Evolutionary conservation across 2,113 vertebrate genomes (phyloP), one percentile per base, ranked within the genome.

Genomic region (Electrona antarctica): DNA sequence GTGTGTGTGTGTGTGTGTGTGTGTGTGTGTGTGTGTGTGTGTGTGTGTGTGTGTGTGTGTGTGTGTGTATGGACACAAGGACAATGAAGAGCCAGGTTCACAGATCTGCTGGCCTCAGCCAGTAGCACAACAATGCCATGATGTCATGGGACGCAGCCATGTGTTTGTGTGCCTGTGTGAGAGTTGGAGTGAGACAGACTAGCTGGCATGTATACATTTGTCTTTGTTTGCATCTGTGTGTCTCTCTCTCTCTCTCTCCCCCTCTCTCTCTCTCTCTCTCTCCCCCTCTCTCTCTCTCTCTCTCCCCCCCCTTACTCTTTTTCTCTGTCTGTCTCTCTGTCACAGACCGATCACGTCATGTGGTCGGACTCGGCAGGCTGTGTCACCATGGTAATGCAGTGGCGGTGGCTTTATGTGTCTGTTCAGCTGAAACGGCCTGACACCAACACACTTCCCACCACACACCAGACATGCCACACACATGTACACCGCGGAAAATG

Each of bases 91-190:
- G 69, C 66, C 45, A 65, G 64, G 71, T 74, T 69, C 60, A 66
- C 57, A 79, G 73, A 80, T 80, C 60, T 82, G 89, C 84, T 83
- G 59, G 52, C 73, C 71, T 88, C 87, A 77, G 84, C 85, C 67
- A 60, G 82, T 73, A 67, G 67, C 52, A 78, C 84, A 13, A 52
- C 50, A 79, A 78, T 73, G 68, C 69, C 9, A 57, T 56, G 73
- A 76, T 62, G 45, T 48, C 61, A 50, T 11, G 12, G 7, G 15
- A 28, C 59, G n/a, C 11, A 7, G 8, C 21, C 7, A 21, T 62
- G 60, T 62, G 60, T 45, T 8, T 61, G 60, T 60, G 51, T 7
- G 46, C 45, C 14, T 8, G 50, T 28, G 68, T 47, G 33, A 61
- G 60, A 46, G 45, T 8, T 52, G 56, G 52, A 21, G 8, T 41